These are phyloP conservation scores for Mesoclemmys tuberculata DNA, from an alignment of 2,113 vertebrate genomes.

Conservation along the genomic window DNA sequence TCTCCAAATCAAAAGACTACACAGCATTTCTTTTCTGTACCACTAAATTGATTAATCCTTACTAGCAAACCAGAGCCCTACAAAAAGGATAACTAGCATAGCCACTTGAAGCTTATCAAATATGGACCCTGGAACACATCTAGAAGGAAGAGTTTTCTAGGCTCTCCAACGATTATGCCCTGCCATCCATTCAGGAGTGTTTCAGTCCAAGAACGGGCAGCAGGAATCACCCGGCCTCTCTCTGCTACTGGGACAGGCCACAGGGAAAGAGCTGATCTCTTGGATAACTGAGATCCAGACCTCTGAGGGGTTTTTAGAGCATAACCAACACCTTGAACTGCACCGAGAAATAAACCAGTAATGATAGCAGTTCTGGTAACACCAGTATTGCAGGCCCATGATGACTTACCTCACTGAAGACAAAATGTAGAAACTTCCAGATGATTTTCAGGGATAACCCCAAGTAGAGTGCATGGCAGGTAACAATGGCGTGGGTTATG, in stretches of 20 bases:
- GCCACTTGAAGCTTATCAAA: slow-evolving; percentile 27
- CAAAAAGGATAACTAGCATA: neutral
- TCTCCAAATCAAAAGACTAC: neutral
- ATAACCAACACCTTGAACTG: neutral
- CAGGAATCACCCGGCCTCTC: neutral
- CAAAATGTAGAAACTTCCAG: neutral
- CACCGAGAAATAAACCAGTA: neutral
- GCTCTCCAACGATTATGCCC: neutral
- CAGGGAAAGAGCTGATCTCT: neutral
- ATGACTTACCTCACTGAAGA: neutral
- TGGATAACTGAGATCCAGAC: neutral
- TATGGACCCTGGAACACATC: slow-evolving; percentile 33
- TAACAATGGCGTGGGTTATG: neutral
- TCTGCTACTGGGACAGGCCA: neutral
- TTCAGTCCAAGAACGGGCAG: neutral
- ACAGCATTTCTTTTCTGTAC: neutral
- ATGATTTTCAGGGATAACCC: neutral
- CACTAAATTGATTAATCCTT: neutral
- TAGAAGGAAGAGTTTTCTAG: slow-evolving; percentile 25
- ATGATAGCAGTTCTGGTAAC: neutral
- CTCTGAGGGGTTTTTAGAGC: neutral
- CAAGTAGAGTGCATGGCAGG: neutral
- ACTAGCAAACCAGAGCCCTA: neutral
- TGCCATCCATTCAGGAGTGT: neutral
- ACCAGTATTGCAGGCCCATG: neutral